Percentiles rank a stretch among this genome's conserved stretches.
These are phyloP conservation scores for Rhynchonycteris naso DNA, from an alignment of 2,797 vertebrate species.

Conservation along the genomic window DNA sequence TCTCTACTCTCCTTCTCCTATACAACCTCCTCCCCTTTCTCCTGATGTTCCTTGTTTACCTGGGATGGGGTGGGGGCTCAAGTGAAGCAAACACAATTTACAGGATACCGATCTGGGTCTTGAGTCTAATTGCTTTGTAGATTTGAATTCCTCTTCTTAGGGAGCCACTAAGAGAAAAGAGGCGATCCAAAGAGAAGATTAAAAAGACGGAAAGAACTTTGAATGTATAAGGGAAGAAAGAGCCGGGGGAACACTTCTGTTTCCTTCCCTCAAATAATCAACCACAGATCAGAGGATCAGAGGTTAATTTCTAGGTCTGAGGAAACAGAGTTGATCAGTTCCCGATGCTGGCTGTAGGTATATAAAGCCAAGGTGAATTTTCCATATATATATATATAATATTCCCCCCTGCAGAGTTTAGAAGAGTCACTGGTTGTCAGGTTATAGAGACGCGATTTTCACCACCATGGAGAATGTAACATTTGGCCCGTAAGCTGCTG, in stretches of 20 bases:
- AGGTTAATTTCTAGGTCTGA: background rate
- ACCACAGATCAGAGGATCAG: background rate
- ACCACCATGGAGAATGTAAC: fast-evolving
- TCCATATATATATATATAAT: background rate
- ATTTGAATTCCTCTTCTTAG: background rate
- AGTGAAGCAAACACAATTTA: background rate
- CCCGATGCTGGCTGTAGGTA: fast-evolving
- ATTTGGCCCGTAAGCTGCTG: background rate
- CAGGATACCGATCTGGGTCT: background rate
- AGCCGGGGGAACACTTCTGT: background rate
- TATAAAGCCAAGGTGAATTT: background rate
- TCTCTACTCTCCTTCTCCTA: background rate
- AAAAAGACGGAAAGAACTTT: background rate
- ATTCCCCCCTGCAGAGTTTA: background rate
- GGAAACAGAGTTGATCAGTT: background rate
- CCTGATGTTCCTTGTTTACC: background rate
- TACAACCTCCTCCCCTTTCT: background rate
- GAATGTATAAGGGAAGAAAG: background rate
- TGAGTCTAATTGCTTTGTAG: background rate
- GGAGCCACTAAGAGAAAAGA: background rate
- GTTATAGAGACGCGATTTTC: background rate
- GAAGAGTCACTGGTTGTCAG: background rate
- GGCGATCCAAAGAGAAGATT: background rate
- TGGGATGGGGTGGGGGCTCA: background rate
- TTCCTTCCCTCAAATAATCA: background rate